Evolutionary conservation across 1,140 invertebrate genomes (phyloP), one percentile per base, ranked within the genome.

Genomic region (Tetramorium alpestre): DNA sequence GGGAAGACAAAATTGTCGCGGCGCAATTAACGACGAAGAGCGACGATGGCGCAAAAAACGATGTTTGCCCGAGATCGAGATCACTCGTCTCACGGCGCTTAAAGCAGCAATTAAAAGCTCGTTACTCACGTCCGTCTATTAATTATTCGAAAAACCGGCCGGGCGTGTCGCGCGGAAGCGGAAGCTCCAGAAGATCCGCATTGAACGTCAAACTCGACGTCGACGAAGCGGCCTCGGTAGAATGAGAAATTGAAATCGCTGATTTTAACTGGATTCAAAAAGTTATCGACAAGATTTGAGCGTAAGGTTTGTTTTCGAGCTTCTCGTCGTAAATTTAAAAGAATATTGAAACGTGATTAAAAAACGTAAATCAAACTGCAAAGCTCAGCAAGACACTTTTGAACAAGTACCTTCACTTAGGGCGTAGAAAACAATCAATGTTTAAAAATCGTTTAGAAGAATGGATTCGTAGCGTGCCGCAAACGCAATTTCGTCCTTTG

Each of bases 101-200:
- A 56, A 78, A 81, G 49, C 78, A 28, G 65, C 78, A 56, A 81
- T 81, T 81, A 70, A 81, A 81, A 81, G 78, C 78, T 81, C 65
- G 49, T 81, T 81, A 70, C 38, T 81, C 78, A 81, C 49, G 64
- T 54, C 64, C 64, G 10, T 70, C 65, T 70, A 81, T 81, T 81
- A 70, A 70, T 81, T 81, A 81, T 81, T 81, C 78, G 22, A 47
- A 65, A 56, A 25, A 41, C 47, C 33, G 22, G 51, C 33, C 77
- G 76, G 28, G 44, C 44, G 60, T 33, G 13, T 65, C 76, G 28
- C 58, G 18, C 58, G 58, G 44, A 64, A 47, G 58, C 76, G 76
- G 58, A 65, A 78, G 28, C 60, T 38, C 16, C 33, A 3, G 25
- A 54, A 51, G 47, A 76, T 44, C 22, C 22, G n/a, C 28, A 6